phyloP scores from a whole-genome alignment of 1,140 invertebrate species.

The Drosophila obscura region DNA sequence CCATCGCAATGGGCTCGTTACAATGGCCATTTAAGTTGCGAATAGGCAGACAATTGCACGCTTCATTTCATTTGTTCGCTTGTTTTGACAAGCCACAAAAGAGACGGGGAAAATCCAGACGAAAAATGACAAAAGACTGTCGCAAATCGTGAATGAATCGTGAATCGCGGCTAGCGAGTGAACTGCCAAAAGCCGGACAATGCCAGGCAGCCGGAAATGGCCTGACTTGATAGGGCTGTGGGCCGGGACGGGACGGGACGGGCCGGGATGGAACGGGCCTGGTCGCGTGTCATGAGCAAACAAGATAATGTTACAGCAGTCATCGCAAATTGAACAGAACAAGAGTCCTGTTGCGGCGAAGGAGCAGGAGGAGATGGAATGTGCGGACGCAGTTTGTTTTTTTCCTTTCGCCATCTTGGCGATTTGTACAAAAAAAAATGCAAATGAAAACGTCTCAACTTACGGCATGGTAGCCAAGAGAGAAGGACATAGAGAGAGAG shows the following conservation, averaged over 20 bases:
- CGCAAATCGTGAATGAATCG: conserved; percentile 42
- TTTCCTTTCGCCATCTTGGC: conserved; percentile 9
- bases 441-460: conserved; percentile 81
- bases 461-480: conserved; percentile 30
- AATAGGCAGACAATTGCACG: conserved; percentile 47
- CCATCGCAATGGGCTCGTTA: conserved; percentile 13
- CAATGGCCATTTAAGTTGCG: conserved; percentile 51
- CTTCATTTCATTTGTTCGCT: conserved; percentile 42
- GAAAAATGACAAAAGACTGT: conserved; percentile 62
- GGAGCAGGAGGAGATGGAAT: conserved; percentile 5
- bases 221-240: conserved; percentile 19
- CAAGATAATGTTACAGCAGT: conserved; percentile 80
- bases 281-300: conserved; percentile 78
- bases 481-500: conserved; percentile 2
- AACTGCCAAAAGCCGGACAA: conserved; percentile 56
- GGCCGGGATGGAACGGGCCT: conserved; percentile 46
- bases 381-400: conserved; percentile 37
- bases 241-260: conserved; percentile 35
- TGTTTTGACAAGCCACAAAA: conserved; percentile 44
- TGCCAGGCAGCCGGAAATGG: conserved; percentile 27
- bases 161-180: conserved; percentile 17
- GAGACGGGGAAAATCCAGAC: conserved; percentile 27
- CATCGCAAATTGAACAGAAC: conserved; percentile 66
- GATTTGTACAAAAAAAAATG: conserved; percentile 61
- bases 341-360: conserved; percentile 4